A percentile compares a stretch with the other conserved stretches of the same genome.
Evolutionary conservation across 2,113 vertebrate species (phyloP).

Genomic region (Neolamprologus sp.): DNA sequence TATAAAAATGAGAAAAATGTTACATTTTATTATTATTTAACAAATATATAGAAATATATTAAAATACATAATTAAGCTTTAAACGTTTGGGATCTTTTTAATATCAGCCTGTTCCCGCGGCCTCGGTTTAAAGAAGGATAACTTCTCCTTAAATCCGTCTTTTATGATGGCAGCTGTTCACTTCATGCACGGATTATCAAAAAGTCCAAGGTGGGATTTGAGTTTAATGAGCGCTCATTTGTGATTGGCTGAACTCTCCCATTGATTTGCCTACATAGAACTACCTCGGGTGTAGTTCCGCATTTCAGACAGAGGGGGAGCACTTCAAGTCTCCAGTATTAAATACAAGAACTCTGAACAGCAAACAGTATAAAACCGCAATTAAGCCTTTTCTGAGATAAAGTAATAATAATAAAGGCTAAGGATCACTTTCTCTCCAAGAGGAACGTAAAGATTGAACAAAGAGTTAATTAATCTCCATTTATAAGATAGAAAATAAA

Average conservation of each 20-base stretch:
- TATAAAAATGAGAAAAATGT: background rate
- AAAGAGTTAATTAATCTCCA: background rate
- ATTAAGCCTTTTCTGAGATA: background rate
- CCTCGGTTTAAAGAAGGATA: background rate
- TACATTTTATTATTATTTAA: background rate
- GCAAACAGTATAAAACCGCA: background rate
- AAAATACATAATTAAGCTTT: background rate
- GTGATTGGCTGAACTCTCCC: background rate
- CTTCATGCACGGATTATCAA: background rate
- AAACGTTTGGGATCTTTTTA: background rate
- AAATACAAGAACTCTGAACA: background rate
- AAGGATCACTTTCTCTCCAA: background rate
- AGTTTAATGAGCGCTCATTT: background rate
- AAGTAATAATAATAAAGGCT: background rate
- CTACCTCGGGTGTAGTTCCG: background rate
- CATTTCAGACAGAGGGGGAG: background rate
- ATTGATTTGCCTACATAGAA: background rate
- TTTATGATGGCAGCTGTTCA: background rate
- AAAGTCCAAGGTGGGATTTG: background rate
- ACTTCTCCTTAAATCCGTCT: background rate
- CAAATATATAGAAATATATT: background rate
- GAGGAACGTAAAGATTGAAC: background rate
- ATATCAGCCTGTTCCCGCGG: fast-evolving
- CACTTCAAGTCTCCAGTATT: background rate
- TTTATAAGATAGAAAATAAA: background rate